Evolutionary conservation across 2,797 vertebrate genomes (phyloP), one percentile per base, ranked within the genome.

Genomic region (Lophius americanus): DNA sequence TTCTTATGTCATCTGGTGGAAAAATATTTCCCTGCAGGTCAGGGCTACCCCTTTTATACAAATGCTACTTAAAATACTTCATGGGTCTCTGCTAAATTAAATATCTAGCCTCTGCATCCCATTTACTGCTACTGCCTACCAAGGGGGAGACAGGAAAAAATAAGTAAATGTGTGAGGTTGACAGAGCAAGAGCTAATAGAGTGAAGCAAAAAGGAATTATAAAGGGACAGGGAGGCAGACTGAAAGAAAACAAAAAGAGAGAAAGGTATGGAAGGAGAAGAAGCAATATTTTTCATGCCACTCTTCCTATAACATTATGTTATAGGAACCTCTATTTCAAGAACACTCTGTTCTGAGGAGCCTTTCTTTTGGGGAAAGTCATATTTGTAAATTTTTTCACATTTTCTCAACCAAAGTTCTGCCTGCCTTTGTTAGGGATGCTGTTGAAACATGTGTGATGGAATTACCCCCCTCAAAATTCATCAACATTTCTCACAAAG

Each of bases 11-110:
- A 93, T 93, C 90, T 81, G 81, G 82, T 90, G 93, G 91, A 93
- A 91, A 93, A 94, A 93, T 93, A 92, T 93, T 93, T 92, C 91
- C 93, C 93, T 88, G 68, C 84, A 76, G 93, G 93, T 94, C 93
- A 94, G 86, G 74, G 86, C 91, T 92, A 85, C 82, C 77, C 79
- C 86, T 82, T 88, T 91, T 86, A 85, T 79, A 71, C 78, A 90
- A 86, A 87, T 79, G 83, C 81, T 85, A 88, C 88, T 90, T 92
- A 91, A 91, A 93, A 91, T 69, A 85, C 84, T 92, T 79, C 80
- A 80, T 43, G 11, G 82, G 82, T 88, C 81, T 93, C 91, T 88
- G 91, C 91, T 90, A 93, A 93, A 94, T 94, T 94, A 94, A 93
- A 92, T 92, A 88, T 90, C 85, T 92, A 88, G 81, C 81, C 85